Evolutionary conservation across 2,888 invertebrate genomes (phyloP), one percentile per base, ranked within the genome.

Genomic region (Hymenopus coronatus): DNA sequence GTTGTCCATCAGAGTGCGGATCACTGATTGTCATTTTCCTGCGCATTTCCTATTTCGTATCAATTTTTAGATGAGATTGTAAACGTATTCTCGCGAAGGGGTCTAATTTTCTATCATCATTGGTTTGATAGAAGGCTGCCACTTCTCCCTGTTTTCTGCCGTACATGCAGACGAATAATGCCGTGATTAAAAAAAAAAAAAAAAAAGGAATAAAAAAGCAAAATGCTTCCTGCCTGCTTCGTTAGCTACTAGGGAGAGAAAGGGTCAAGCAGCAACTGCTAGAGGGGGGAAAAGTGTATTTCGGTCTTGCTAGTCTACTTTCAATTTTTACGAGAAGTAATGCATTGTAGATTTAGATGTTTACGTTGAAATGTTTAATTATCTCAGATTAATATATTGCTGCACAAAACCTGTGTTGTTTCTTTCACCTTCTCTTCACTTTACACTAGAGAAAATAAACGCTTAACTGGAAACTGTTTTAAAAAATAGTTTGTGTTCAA

Each of bases 11-110:
- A 83, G 54, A 70, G 28, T 86, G 82, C 83, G 86, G 86, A 89
- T 87, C 86, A 87, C 88, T 88, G 89, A 89, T 89, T 89, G 89
- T 89, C 89, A 89, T 89, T 89, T 89, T 89, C 89, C 89, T 89
- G 88, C 88, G 40, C 89, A 87, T 87, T 89, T 89, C 89, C 89
- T 88, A 88, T 89, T 89, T 87, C 87, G 28, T 86, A 89, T 89
- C 89, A 89, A 87, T 89, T 89, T 89, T 89, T 89, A 89, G 89
- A 89, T 89, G 89, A 86, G 82, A 87, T 87, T 87, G 87, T 86
- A 86, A 86, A 70, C 54, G 54, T 70, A 70, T 70, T 30, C 28
- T 86, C 54, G 86, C 82, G 82, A 30, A n/a, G 40, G 87, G 87
- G 82, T 33, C 82, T 87, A 87, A 87, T 87, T 87, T 87, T 87